Conservation (phyloP, 2,113 vertebrate genomes). For the Euleptes europaea region DNA sequence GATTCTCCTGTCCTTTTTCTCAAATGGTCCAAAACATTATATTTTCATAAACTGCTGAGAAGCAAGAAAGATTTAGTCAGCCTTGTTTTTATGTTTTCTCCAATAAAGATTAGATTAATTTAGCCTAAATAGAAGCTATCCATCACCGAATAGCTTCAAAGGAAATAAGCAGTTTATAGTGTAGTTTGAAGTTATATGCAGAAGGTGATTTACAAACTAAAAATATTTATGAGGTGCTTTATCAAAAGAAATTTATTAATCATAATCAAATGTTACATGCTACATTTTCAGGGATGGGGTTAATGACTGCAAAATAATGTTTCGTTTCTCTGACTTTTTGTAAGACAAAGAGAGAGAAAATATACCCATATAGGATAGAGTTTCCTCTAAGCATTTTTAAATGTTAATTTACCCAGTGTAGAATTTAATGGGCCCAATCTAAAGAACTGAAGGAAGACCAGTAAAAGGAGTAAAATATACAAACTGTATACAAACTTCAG, state of each 20-base stretch:
- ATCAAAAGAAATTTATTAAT: constrained; percentile 39
- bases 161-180: constrained; percentile 14
- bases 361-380: neutral
- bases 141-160: constrained; percentile 15
- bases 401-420: neutral
- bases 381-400: neutral
- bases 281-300: neutral
- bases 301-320: constrained; percentile 2
- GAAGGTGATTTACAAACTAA: constrained; percentile 27
- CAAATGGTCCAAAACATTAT: constrained; percentile 31
- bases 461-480: neutral
- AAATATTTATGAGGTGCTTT: constrained; percentile 34
- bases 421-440: neutral
- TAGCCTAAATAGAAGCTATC: constrained; percentile 38
- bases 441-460: neutral
- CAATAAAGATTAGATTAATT: constrained; percentile 34
- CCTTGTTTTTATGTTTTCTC: constrained; percentile 29
- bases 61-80: constrained; percentile 38
- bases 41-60: constrained; percentile 45
- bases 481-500: neutral
- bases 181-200: constrained; percentile 28
- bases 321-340: constrained; percentile 11
- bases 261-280: constrained; percentile 5
- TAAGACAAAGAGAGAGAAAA: neutral
- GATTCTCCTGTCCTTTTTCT: constrained; percentile 27